These are phyloP conservation scores for Nothobranchius kuhntae DNA, from an alignment of 2,113 vertebrate genomes.

Conservation along the genomic window DNA sequence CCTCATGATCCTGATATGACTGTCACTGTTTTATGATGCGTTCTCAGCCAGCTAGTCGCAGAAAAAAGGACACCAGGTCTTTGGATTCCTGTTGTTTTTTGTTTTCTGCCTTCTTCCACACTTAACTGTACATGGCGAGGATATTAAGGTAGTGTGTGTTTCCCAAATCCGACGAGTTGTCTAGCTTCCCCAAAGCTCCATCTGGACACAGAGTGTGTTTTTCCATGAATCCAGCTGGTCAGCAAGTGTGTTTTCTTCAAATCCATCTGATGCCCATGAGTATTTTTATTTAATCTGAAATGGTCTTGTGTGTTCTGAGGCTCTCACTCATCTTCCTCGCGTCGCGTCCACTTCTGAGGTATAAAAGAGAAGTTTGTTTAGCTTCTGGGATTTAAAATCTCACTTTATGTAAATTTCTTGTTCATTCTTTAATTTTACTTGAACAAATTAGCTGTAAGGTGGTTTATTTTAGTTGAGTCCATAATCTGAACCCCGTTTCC, in stretches of 20 bases:
- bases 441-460: not conserved
- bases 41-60: conserved; percentile 32
- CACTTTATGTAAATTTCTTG: too few relatives aligned
- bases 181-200: conserved; percentile 53
- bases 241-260: conserved; percentile 47
- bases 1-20: conserved; percentile 45
- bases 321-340: not conserved
- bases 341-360: not conserved
- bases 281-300: conserved; percentile 31
- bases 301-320: not conserved
- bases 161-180: conserved; percentile 44
- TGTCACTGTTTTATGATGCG: conserved; percentile 28
- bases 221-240: conserved; percentile 62
- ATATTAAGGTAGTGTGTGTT: conserved; percentile 40
- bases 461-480: not conserved
- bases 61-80: conserved; percentile 24
- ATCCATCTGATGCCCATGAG: conserved; percentile 51
- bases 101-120: conserved; percentile 33
- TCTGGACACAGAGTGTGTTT: conserved; percentile 56
- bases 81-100: conserved; percentile 38
- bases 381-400: not conserved
- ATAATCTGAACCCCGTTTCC: not conserved
- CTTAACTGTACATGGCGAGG: conserved; percentile 9
- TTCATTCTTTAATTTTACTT: too few relatives aligned
- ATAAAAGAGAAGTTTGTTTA: not conserved